phyloP scores from a whole-genome alignment of 2,888 invertebrate genomes.

The Dryadula phaetusa region DNA sequence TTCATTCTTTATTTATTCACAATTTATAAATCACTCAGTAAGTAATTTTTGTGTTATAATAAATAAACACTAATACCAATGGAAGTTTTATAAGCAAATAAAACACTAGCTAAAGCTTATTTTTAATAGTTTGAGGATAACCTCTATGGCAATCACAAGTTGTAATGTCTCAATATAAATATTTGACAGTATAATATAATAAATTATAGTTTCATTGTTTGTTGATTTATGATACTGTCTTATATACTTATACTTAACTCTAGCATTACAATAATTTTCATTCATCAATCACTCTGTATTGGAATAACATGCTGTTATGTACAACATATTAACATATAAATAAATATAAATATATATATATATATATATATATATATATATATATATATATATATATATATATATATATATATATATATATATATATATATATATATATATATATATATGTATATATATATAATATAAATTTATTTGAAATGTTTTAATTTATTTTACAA shows the following conservation, averaged over 20 bases:
- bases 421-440: too few species aligned
- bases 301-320: conserved; percentile 49
- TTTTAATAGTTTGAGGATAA: conserved; percentile 70
- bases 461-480: conserved; percentile 29
- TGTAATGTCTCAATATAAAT: conserved; percentile 53
- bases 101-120: conserved; percentile 49
- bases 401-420: too few species aligned
- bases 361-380: too few species aligned
- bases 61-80: neutral
- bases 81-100: conserved; percentile 20
- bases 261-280: conserved; percentile 37
- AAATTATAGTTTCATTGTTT: conserved; percentile 53
- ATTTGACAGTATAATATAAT: conserved; percentile 50
- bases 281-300: conserved; percentile 49
- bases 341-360: too few species aligned
- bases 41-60: neutral
- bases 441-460: too few species aligned
- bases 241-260: conserved; percentile 47
- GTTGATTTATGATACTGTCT: conserved; percentile 32
- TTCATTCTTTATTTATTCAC: neutral
- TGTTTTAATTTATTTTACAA: neutral
- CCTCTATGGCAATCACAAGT: conserved; percentile 75
- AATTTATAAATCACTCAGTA: neutral
- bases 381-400: too few species aligned
- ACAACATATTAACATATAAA: too few species aligned